Base-by-base conservation (phyloP, 1,140 invertebrate genomes). In the Epicauta chinensis region DNA sequence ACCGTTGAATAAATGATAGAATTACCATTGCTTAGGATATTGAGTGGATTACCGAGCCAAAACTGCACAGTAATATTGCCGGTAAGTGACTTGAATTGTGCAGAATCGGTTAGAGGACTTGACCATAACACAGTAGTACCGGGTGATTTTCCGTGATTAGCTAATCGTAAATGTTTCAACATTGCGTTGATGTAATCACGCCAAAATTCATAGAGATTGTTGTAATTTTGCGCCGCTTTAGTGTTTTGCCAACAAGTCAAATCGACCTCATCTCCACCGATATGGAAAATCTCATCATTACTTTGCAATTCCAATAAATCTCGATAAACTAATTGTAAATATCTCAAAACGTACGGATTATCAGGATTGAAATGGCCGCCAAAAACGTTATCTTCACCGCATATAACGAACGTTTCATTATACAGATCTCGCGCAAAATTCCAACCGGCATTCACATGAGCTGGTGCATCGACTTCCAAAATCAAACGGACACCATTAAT, bases 251-350 rank as follows among this genome's bases (percentile, higher is more conserved):
- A 87, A 51, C 84, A 86, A 9, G 80, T 76, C 2, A 81, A 65
- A 63, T 81, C 75, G n/a, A 90, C 86, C 72, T 91, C 89, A 68
- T 91, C 89, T 2, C 86, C 87, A 15, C 89, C 89, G 51, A 91
- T 77, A 67, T 91, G 89, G 60, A 90, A 83, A 12, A 83, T 66
- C 50, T 84, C 83, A 10, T 75, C 76, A 15, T 77, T 73, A 0
- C 78, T 79, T 7, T 49, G 83, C 7, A 81, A 69, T 23, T 80
- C 66, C n/a, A 86, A 67, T 9, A 88, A 71, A 57, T 87, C 84
- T 15, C 70, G 71, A 63, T 84, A 86, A 9, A 86, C 71, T 6
- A 72, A 72, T 61, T 78, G 71, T 11, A 89, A 69, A 3, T 88
- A 73, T 16, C 75, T 64, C 63, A 84, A 86, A 0, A 83, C 79